Evolutionary conservation across 2,888 invertebrate genomes (phyloP), one percentile per base, ranked within the genome.

Genomic region (Galeruca laticollis): DNA sequence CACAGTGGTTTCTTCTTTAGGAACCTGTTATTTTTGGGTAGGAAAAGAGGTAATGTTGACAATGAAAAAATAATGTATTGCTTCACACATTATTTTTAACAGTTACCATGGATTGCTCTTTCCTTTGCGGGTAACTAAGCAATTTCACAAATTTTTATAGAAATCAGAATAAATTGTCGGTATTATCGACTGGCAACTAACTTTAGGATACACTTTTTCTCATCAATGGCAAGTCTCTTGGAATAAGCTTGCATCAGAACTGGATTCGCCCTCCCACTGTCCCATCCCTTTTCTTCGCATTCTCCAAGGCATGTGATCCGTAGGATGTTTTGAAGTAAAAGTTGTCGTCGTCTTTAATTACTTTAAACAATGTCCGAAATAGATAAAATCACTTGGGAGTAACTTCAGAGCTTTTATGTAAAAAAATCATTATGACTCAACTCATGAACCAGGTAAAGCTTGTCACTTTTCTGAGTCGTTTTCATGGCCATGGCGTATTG

Each of bases 211-310:
- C 51, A 26, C 35, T 51, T 49, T 40, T 60, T 61, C 49, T 49
- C 49, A 33, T 61, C 51, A 18, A 35, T 49, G 35, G 33, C 8
- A 18, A 61, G 31, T 51, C 5, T 49, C n/a, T 61, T 61, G 21
- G 47, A 49, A 49, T 61, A 49, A 49, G 61, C 61, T 61, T 13
- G 18, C 61, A 51, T 51, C 51, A 61, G 51, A 26, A 26, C 49
- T 21, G 49, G n/a, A 9, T 26, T 26, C 26, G 6, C 26, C 4
- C 6, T 26, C 26, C 26, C 1, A 26, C 6, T 26, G 0, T 6
- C 26, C 26, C 26, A 26, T 26, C 0, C 26, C 26, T 26, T 26
- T 26, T 26, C 26, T 26, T 26, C 26, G 35, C 51, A n/a, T 31
- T 47, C 33, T 61, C 33, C 18, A 26, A 49, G 33, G 20, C 61